A percentile compares a stretch with the other conserved stretches of the same genome.
Evolutionary conservation across 2,113 vertebrate genomes (phyloP).

Genomic region (Pterocles gutturalis): DNA sequence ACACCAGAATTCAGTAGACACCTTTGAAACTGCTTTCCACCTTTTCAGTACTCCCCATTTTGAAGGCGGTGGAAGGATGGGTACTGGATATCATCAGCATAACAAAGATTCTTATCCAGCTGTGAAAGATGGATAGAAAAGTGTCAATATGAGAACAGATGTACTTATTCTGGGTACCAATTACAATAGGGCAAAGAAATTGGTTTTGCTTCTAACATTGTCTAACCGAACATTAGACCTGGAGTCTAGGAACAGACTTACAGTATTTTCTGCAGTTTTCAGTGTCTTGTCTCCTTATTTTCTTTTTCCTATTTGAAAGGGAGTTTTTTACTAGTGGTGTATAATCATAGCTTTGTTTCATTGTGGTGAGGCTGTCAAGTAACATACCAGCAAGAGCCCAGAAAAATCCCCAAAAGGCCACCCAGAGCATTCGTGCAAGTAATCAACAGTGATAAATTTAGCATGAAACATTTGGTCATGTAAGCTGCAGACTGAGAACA

Average conservation of each 20-base stretch:
- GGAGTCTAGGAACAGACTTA: not conserved
- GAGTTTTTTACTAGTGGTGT: not conserved
- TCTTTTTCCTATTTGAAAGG: not conserved
- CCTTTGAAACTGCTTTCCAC: not conserved
- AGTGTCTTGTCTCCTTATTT: not conserved
- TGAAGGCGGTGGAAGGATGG: not conserved
- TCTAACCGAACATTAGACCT: not conserved
- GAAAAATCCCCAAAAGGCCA: slow-evolving; percentile 28
- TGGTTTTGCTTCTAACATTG: not conserved
- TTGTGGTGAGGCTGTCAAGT: not conserved
- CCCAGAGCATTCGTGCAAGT: not conserved
- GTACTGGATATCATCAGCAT: not conserved
- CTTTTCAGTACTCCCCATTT: not conserved
- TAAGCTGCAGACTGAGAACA: slow-evolving; percentile 21
- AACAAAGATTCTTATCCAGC: not conserved
- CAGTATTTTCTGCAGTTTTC: not conserved
- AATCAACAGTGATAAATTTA: slow-evolving; percentile 51
- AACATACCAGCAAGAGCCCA: not conserved
- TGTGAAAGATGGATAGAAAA: not conserved
- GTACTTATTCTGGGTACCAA: not conserved
- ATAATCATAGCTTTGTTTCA: slow-evolving; percentile 28
- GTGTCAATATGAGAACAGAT: not conserved
- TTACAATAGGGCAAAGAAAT: not conserved
- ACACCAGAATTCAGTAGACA: not conserved
- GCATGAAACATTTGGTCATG: slow-evolving; percentile 25